phyloP scores from a whole-genome alignment of 2,797 vertebrate species.

The Aplochiton taeniatus region DNA sequence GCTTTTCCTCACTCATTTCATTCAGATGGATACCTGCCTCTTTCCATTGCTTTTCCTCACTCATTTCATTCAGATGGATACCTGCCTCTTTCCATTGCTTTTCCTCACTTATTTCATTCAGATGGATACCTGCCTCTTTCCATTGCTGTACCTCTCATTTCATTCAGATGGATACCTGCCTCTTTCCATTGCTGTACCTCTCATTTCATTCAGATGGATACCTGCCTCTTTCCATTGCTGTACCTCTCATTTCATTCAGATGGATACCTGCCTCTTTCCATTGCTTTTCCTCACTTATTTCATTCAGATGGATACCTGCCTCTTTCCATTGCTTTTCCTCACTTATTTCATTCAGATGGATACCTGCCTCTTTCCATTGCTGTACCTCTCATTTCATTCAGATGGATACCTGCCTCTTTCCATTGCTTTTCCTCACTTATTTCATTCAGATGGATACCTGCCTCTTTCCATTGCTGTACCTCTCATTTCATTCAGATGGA shows the following conservation, averaged over 20 bases:
- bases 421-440: conserved; percentile 55
- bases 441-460: conserved; percentile 51
- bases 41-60: conserved; percentile 56
- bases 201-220: conserved; percentile 54
- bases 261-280: conserved; percentile 51
- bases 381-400: conserved; percentile 53
- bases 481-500: conserved; percentile 42
- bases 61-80: conserved; percentile 54
- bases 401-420: conserved; percentile 45
- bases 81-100: conserved; percentile 51
- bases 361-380: conserved; percentile 52
- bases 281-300: conserved; percentile 54
- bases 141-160: conserved; percentile 56
- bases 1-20: conserved; percentile 53
- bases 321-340: conserved; percentile 56
- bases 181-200: conserved; percentile 56
- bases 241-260: conserved; percentile 55
- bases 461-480: conserved; percentile 54
- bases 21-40: conserved; percentile 45
- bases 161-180: conserved; percentile 46
- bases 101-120: conserved; percentile 56
- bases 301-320: conserved; percentile 46
- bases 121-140: conserved; percentile 45
- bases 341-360: conserved; percentile 55
- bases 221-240: conserved; percentile 51